A percentile compares a stretch with the other conserved stretches of the same genome.
Evolutionary conservation across 2,113 vertebrate species (phyloP).

Genomic region (Fukomys damarensis): DNA sequence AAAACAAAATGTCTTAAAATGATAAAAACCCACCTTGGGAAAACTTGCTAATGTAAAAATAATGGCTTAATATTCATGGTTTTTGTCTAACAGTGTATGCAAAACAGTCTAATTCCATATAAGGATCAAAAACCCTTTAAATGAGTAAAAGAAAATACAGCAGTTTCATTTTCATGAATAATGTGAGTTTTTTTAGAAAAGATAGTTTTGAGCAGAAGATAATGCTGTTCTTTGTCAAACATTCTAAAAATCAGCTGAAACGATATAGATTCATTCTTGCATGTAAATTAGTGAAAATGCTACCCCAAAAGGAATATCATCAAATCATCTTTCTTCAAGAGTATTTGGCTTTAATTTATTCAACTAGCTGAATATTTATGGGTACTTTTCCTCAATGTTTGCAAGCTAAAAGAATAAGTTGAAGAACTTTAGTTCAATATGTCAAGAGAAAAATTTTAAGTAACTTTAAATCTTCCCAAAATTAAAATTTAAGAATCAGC

Average conservation of each 20-base stretch:
- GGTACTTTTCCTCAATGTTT: neutral
- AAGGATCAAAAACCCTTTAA: constrained; percentile 72
- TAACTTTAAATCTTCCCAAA: constrained; percentile 7
- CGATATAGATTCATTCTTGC: neutral
- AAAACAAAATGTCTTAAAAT: constrained; percentile 86
- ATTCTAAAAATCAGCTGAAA: constrained; percentile 54
- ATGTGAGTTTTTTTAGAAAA: constrained; percentile 29
- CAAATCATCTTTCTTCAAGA: constrained; percentile 37
- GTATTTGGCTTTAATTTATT: constrained; percentile 57
- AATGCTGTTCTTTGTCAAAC: constrained; percentile 20
- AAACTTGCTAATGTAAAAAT: constrained; percentile 87
- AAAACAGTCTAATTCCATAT: constrained; percentile 66
- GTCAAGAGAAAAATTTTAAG: neutral
- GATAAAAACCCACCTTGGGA: constrained; percentile 85
- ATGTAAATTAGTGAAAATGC: neutral
- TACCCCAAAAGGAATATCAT: neutral
- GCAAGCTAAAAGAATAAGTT: neutral
- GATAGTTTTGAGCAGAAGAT: neutral
- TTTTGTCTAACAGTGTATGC: constrained; percentile 81
- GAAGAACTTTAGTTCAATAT: neutral
- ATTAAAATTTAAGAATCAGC: constrained; percentile 41
- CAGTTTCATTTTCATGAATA: constrained; percentile 64
- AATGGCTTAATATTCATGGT: constrained; percentile 84
- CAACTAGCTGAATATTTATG: constrained; percentile 43
- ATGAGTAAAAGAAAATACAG: constrained; percentile 56